Evolutionary conservation across 2,113 vertebrate species (phyloP), one percentile per base, ranked within the genome.

Genomic region (Barnardius zonarius): DNA sequence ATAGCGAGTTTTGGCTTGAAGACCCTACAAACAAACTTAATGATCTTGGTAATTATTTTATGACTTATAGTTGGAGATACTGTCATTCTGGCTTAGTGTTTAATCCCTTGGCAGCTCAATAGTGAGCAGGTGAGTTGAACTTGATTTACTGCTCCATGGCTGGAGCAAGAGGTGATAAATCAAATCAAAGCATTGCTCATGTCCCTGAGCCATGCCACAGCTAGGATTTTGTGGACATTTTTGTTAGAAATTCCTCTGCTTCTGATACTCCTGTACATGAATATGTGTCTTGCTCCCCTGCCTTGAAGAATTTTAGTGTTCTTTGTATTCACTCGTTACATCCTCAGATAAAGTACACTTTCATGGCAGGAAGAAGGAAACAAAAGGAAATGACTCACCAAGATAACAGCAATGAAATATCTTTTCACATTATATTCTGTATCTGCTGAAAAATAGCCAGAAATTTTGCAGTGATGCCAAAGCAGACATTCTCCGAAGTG

Each of bases 301-400:
- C 61, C 33, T 33, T 73, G 48, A 83, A 93, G 62, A 89, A 51
- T 68, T 88, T 94, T 52, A 86, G 46, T 78, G 57, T 84, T 92
- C 78, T 90, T 92, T 94, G 57, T 90, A 62, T 79, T 84, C 62
- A 48, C 25, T 73, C 41, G 17, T 73, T 88, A 62, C 23, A 57
- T 87, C 35, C 57, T 76, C 69, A 81, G 69, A 88, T 19, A 82
- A 93, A 93, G 78, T 76, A 57, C 18, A 67, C 43, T 94, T 92
- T 91, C 73, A 84, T 78, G 69, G n/a, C 69, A 96, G 88, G 88
- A 95, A 84, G 88, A 84, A 78, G 44, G 57, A 88, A 93, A 89
- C 66, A 92, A 86, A 84, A 92, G 92, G 92, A 94, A 95, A 93
- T 93, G 48, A 96, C 73, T 96, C 93, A 95, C 9, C 4, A 52